phyloP scores from a whole-genome alignment of 1,140 invertebrate species.

The Trichonephila inaurata region DNA sequence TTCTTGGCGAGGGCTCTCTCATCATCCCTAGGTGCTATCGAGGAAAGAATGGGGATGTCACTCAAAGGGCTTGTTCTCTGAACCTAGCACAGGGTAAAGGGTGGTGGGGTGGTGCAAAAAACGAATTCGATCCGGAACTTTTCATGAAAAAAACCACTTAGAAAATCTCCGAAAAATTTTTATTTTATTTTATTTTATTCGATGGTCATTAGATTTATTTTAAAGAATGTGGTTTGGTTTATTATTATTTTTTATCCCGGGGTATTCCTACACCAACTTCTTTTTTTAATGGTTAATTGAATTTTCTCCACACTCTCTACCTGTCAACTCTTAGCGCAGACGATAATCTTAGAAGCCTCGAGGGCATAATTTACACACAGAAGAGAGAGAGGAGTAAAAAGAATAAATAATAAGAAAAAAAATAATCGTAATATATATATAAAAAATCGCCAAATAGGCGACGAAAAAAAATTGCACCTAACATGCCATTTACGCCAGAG shows the following conservation, averaged over 20 bases:
- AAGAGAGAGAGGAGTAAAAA: neutral
- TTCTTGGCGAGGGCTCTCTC: neutral
- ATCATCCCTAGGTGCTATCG: neutral
- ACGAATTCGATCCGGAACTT: constrained; percentile 50
- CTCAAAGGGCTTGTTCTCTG: neutral
- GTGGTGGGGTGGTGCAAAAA: neutral
- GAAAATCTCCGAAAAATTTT: neutral
- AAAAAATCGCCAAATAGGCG: constrained; percentile 48
- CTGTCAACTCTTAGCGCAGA: constrained; percentile 16
- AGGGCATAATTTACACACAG: constrained; percentile 42
- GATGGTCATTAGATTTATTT: constrained; percentile 60
- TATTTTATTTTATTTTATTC: neutral
- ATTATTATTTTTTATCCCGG: no score
- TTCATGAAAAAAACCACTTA: constrained; percentile 29
- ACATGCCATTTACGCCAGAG: constrained; percentile 32
- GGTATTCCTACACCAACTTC: neutral
- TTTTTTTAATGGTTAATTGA: constrained; percentile 68
- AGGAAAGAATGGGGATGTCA: constrained; percentile 12
- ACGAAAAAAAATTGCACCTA: neutral
- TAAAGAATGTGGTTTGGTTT: constrained; percentile 12
- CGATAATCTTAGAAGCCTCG: constrained; percentile 14
- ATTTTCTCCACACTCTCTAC: constrained; percentile 5
- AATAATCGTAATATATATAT: neutral
- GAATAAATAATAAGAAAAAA: neutral
- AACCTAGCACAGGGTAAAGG: neutral